phyloP scores from a whole-genome alignment of 1,140 invertebrate genomes.

The Drosophila subobscura region DNA sequence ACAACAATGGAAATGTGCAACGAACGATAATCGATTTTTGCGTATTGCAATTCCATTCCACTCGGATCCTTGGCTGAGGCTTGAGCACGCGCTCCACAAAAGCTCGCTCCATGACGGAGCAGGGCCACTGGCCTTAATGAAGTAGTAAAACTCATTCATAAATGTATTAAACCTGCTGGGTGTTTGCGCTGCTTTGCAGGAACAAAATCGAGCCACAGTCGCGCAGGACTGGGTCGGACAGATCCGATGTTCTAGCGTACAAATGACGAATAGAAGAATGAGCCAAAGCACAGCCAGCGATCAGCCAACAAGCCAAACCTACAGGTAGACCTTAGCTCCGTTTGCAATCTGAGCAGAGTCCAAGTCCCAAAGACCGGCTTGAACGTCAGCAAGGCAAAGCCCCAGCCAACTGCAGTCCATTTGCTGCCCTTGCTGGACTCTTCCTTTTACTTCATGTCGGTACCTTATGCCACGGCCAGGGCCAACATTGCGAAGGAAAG shows the following conservation, averaged over 20 bases:
- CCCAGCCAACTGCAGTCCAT: conserved; percentile 34
- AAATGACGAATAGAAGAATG: conserved; percentile 77
- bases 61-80: conserved; percentile 13
- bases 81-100: conserved; percentile 48
- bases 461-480: conserved; percentile 4
- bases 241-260: conserved; percentile 55
- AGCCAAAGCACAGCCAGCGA: conserved; percentile 26
- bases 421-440: conserved; percentile 14
- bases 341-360: conserved; percentile 11
- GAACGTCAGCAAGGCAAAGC: conserved; percentile 12
- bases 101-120: conserved; percentile 36
- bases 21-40: conserved; percentile 83
- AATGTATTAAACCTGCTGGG: conserved; percentile 71
- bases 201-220: conserved; percentile 43
- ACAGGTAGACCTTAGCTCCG: not conserved
- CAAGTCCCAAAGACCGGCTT: conserved; percentile 19
- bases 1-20: conserved; percentile 79
- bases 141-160: conserved; percentile 84
- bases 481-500: no score
- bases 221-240: conserved; percentile 23
- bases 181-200: conserved; percentile 47
- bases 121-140: conserved; percentile 74
- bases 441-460: conserved; percentile 9
- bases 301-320: conserved; percentile 7
- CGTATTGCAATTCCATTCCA: conserved; percentile 69